These are phyloP conservation scores for Antheraea pernyi DNA, from an alignment of 1,140 invertebrate species.

Conservation along the genomic window DNA sequence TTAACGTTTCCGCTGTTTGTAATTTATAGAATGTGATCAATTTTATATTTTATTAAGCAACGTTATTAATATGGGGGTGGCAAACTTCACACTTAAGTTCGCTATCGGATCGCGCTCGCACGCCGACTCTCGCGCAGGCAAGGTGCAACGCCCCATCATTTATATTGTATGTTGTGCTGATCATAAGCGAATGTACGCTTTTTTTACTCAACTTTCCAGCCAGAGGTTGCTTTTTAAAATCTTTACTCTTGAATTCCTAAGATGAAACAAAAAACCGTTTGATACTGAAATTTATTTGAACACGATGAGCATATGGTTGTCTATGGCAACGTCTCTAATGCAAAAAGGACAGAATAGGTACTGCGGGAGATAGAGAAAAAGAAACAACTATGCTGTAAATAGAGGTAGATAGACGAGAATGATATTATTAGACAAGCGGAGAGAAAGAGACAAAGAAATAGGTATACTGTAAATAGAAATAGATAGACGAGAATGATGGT, in stretches of 20 bases:
- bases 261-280: too few relatives aligned
- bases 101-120: slow-evolving; percentile 14
- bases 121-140: slow-evolving; percentile 4
- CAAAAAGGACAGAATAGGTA: too few relatives aligned
- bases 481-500: too few relatives aligned
- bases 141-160: slow-evolving; percentile 8
- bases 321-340: too few relatives aligned
- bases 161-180: slow-evolving; percentile 7
- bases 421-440: too few relatives aligned
- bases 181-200: neutral
- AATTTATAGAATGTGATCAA: neutral
- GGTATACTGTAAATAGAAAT: too few relatives aligned
- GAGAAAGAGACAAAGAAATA: too few relatives aligned
- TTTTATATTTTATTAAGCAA: slow-evolving; percentile 13
- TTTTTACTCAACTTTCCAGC: neutral
- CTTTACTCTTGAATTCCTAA: neutral
- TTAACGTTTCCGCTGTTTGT: neutral
- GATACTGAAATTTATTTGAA: too few relatives aligned
- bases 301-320: too few relatives aligned
- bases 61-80: slow-evolving; percentile 14
- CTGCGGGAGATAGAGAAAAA: too few relatives aligned
- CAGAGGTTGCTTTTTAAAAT: neutral
- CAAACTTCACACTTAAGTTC: slow-evolving; percentile 7
- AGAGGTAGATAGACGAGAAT: too few relatives aligned
- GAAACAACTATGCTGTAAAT: too few relatives aligned